A percentile compares a stretch with the other conserved stretches of the same genome.
Evolutionary conservation across 2,113 vertebrate species (phyloP).

Genomic region (Tylochromis polylepis): DNA sequence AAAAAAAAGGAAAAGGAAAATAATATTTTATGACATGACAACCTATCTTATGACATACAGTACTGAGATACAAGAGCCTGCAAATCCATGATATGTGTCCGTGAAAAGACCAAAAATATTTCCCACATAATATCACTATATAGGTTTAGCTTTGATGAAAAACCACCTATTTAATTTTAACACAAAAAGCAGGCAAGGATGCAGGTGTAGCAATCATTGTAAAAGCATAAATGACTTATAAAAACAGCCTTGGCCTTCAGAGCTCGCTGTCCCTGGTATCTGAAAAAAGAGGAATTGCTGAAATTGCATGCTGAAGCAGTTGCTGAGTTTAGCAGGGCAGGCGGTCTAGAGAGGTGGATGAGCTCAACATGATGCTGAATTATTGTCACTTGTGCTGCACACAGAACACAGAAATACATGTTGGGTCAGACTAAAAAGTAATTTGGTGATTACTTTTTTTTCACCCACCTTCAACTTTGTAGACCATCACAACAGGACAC

Average conservation of each 20-base stretch:
- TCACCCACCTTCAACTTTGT: background rate
- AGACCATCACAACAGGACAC: background rate
- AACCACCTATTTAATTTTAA: slow-evolving; percentile 13
- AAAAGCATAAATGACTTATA: slow-evolving; percentile 53
- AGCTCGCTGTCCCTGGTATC: background rate
- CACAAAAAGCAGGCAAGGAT: background rate
- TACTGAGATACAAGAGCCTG: slow-evolving; percentile 5
- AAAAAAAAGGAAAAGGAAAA: slow-evolving; percentile 12
- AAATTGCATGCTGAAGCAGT: slow-evolving; percentile 58
- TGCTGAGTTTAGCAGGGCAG: slow-evolving; percentile 39
- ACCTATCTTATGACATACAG: background rate
- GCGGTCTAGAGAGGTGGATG: slow-evolving; percentile 24
- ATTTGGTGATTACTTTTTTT: slow-evolving; percentile 7
- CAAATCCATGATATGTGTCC: background rate
- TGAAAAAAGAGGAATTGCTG: slow-evolving; percentile 35
- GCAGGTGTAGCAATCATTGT: slow-evolving; percentile 37
- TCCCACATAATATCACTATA: slow-evolving; percentile 2
- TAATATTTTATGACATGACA: background rate
- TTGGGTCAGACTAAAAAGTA: background rate
- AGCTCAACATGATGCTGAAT: slow-evolving; percentile 34
- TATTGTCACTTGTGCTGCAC: slow-evolving; percentile 7
- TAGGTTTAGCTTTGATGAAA: background rate
- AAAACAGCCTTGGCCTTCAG: slow-evolving; percentile 39
- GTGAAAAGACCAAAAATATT: background rate
- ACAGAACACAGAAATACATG: background rate